Percentiles rank a stretch among this genome's conserved stretches.
phyloP scores from a whole-genome alignment of 37 sponge, comb jelly and placozoan genomes.

The Amphimedon queenslandica region DNA sequence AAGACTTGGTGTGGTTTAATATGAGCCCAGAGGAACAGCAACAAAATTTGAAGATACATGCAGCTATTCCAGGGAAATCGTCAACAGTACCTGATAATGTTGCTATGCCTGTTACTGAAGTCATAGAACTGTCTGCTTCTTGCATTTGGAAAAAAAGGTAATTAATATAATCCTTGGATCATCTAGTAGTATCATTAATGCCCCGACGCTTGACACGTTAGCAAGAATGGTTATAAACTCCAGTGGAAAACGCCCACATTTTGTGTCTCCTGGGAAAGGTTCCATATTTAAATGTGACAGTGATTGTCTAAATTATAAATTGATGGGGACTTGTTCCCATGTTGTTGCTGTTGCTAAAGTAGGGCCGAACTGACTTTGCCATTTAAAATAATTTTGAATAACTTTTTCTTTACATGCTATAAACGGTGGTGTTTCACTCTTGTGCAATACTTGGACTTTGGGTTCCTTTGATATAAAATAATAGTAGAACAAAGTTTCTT shows the following conservation, averaged over 20 bases:
- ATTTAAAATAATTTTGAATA: too few species aligned
- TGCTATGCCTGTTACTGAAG: conserved; percentile 3
- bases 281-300: neutral
- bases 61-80: neutral
- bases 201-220: neutral
- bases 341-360: conserved; percentile 15
- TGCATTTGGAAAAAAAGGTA: conserved; percentile 15
- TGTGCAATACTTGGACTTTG: too few species aligned
- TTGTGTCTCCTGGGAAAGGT: conserved; percentile 1
- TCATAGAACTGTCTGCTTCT: neutral
- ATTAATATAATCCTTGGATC: neutral
- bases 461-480: too few species aligned
- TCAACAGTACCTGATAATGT: neutral
- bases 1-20: conserved; percentile 17
- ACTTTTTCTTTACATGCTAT: too few species aligned
- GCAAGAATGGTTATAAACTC: conserved; percentile 6
- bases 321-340: conserved; percentile 5
- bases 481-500: too few species aligned
- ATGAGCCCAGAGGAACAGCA: conserved; percentile 26
- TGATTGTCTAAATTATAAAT: conserved; percentile 1
- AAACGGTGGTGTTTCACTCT: too few species aligned
- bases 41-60: conserved; percentile 17
- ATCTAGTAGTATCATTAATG: neutral
- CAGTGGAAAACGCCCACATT: neutral
- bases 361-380: too few species aligned